Evolutionary conservation across 1,140 invertebrate species (phyloP).

Genomic region (Rhopalosiphum padi): DNA sequence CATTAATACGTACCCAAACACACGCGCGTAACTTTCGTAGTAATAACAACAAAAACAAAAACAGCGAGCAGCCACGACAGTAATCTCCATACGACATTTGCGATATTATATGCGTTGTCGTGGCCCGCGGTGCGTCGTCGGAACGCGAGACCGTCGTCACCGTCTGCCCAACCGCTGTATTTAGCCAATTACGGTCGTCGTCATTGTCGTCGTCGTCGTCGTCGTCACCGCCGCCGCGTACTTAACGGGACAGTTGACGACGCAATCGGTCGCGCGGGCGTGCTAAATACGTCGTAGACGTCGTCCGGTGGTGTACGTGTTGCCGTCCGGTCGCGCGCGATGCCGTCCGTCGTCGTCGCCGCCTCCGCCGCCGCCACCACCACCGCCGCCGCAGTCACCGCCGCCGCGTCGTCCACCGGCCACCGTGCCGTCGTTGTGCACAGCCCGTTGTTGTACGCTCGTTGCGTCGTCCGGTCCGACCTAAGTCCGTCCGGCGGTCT

Average conservation of each 20-base stretch:
- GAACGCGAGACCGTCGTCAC: not conserved
- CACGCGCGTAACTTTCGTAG: not conserved
- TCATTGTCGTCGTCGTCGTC: too few species aligned
- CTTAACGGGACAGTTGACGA: not conserved
- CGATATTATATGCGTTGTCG: not conserved
- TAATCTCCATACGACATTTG: not conserved
- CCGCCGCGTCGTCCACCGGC: not conserved
- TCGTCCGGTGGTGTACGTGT: not conserved
- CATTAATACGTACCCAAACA: too few species aligned
- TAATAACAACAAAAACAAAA: not conserved
- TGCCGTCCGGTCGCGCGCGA: not conserved
- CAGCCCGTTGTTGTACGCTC: not conserved
- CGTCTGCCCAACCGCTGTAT: not conserved
- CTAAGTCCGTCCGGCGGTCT: constrained; percentile 8
- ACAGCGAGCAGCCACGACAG: not conserved
- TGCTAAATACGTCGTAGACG: not conserved
- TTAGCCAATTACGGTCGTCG: not conserved
- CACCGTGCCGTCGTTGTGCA: not conserved
- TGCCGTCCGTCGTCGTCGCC: not conserved
- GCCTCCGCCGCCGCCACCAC: not conserved
- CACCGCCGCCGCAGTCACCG: too few species aligned
- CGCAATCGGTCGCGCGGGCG: not conserved
- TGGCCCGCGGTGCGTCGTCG: not conserved
- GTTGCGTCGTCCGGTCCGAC: not conserved
- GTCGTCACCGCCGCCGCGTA: not conserved